These are phyloP conservation scores for Parnassius mnemosyne DNA, from an alignment of 2,888 invertebrate genomes.

Conservation along the genomic window DNA sequence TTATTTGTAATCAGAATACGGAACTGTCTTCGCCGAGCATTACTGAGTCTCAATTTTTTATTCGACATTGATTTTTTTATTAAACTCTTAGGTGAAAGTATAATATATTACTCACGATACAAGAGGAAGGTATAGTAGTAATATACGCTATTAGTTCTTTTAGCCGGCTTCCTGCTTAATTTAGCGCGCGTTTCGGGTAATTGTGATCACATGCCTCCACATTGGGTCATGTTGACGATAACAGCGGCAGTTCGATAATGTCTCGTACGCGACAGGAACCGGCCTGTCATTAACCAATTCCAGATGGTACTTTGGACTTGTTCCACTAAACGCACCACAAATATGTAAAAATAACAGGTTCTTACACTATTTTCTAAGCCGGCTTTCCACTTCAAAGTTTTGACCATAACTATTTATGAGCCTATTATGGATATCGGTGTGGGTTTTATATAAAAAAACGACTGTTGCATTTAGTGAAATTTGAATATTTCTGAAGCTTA, in stretches of 20 bases:
- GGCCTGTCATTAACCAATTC: slow-evolving; percentile 70
- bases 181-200: slow-evolving; percentile 56
- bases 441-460: background rate
- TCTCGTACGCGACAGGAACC: slow-evolving; percentile 62
- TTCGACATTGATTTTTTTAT: too few relatives aligned
- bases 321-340: slow-evolving; percentile 35
- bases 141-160: background rate
- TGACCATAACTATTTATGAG: slow-evolving; percentile 4
- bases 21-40: too few relatives aligned
- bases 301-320: slow-evolving; percentile 59
- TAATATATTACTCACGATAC: too few relatives aligned
- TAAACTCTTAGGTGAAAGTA: too few relatives aligned
- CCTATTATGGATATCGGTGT: background rate
- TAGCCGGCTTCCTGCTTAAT: slow-evolving; percentile 53
- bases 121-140: too few relatives aligned
- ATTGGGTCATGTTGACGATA: slow-evolving; percentile 61
- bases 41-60: too few relatives aligned
- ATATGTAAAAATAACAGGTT: slow-evolving; percentile 32
- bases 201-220: slow-evolving; percentile 58
- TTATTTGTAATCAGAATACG: too few relatives aligned
- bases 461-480: too few relatives aligned
- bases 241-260: slow-evolving; percentile 61
- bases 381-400: slow-evolving; percentile 14
- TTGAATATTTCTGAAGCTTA: too few relatives aligned
- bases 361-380: slow-evolving; percentile 15